Evolutionary conservation across 2,888 invertebrate species (phyloP).

Genomic region (Drosophila histrio): DNA sequence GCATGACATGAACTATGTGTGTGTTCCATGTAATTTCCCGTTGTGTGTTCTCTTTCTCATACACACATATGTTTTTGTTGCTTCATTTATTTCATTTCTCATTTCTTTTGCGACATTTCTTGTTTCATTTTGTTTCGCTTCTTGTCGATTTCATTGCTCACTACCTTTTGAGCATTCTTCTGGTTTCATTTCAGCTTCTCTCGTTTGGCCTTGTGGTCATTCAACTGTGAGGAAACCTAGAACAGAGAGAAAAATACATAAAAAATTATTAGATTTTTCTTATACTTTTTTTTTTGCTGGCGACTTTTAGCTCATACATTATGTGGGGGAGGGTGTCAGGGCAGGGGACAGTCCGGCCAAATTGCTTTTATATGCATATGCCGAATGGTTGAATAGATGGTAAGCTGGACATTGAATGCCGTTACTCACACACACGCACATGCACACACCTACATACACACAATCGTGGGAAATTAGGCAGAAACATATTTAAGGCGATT

Average conservation of each 20-base stretch:
- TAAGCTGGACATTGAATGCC: conserved; percentile 26
- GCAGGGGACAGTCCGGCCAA: conserved; percentile 39
- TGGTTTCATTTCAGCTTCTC: conserved; percentile 42
- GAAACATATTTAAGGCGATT: conserved; percentile 80
- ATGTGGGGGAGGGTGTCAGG: background rate
- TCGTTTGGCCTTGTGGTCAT: conserved; percentile 67
- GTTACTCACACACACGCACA: conserved; percentile 1
- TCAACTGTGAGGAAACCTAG: conserved; percentile 70
- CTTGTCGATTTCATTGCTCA: conserved; percentile 20
- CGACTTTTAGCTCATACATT: conserved; percentile 40
- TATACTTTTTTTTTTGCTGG: conserved; percentile 26
- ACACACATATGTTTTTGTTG: conserved; percentile 39
- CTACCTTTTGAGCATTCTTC: conserved; percentile 51
- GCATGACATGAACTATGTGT: conserved; percentile 20
- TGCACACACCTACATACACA: conserved; percentile 20
- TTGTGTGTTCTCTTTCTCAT: conserved; percentile 16
- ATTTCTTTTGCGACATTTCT: conserved; percentile 50
- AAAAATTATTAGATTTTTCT: conserved; percentile 70
- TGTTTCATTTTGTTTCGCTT: conserved; percentile 34
- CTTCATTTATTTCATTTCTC: conserved; percentile 59
- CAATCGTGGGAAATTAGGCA: conserved; percentile 74
- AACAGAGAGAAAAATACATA: conserved; percentile 56
- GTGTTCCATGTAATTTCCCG: conserved; percentile 54
- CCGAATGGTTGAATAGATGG: conserved; percentile 48
- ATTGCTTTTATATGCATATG: conserved; percentile 78